Conservation (phyloP, 2,113 vertebrate species). For the Oxyura jamaicensis region DNA sequence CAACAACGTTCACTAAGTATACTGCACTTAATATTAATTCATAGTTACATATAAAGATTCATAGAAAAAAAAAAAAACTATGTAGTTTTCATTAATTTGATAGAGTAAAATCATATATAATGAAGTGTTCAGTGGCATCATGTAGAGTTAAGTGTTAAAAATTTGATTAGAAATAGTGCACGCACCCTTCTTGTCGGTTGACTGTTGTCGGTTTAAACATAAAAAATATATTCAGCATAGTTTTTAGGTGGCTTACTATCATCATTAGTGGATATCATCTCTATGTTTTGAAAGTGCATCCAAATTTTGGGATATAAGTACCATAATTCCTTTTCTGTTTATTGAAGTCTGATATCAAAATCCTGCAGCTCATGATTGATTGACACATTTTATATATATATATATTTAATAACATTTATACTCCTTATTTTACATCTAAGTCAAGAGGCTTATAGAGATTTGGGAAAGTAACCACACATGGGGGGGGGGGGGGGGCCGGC, state of each 20-base stretch:
- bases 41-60: neutral
- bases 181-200: neutral
- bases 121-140: neutral
- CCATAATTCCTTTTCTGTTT: neutral
- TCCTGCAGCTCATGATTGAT: neutral
- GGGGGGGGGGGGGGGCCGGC: fast-evolving
- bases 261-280: neutral
- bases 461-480: neutral
- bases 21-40: neutral
- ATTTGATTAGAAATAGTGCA: neutral
- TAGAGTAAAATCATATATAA: neutral
- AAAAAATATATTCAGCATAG: neutral
- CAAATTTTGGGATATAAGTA: neutral
- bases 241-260: neutral
- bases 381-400: neutral
- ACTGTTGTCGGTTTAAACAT: neutral
- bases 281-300: neutral
- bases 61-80: constrained; percentile 2
- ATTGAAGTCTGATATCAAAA: neutral
- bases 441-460: neutral
- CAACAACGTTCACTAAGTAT: neutral
- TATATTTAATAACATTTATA: neutral
- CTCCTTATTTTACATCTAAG: neutral
- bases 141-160: neutral
- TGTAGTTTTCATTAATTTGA: neutral